Evolutionary conservation across 2,113 vertebrate species (phyloP).

Genomic region (Abramis brama): DNA sequence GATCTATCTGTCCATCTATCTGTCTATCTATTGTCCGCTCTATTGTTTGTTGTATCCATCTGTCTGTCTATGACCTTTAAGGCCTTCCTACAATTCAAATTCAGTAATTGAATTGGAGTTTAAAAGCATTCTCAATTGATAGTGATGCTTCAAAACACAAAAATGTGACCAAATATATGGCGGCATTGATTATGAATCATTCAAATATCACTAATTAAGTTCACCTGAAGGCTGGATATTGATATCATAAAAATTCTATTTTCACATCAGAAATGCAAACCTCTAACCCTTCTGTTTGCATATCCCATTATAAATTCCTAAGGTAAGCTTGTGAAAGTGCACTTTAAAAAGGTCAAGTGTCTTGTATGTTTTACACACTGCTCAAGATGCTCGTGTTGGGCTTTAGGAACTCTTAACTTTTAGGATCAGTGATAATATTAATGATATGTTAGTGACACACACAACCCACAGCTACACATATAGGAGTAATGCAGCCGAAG

Average conservation of each 20-base stretch:
- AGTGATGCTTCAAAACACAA: neutral
- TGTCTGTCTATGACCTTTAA: neutral
- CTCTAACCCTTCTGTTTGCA: too few relatives aligned
- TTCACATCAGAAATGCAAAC: neutral
- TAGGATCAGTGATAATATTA: neutral
- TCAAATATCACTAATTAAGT: neutral
- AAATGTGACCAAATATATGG: neutral
- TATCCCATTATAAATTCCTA: neutral
- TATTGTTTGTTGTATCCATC: neutral
- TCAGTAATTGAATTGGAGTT: neutral
- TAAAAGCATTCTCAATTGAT: neutral
- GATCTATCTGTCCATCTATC: neutral
- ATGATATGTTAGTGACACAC: neutral
- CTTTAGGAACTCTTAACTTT: neutral
- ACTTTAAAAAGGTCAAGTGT: conserved; percentile 18
- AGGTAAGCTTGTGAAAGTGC: neutral
- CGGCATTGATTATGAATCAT: neutral
- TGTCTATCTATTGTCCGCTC: too few relatives aligned
- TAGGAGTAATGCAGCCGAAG: neutral
- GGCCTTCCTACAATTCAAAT: neutral
- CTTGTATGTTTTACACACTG: neutral
- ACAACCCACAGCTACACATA: neutral
- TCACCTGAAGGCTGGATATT: neutral
- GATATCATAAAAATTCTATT: neutral
- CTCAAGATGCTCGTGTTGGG: neutral